Percentiles rank a stretch among this genome's conserved stretches.
phyloP scores from a whole-genome alignment of 2,888 invertebrate species.

The Hermaeophaga mercurialis region DNA sequence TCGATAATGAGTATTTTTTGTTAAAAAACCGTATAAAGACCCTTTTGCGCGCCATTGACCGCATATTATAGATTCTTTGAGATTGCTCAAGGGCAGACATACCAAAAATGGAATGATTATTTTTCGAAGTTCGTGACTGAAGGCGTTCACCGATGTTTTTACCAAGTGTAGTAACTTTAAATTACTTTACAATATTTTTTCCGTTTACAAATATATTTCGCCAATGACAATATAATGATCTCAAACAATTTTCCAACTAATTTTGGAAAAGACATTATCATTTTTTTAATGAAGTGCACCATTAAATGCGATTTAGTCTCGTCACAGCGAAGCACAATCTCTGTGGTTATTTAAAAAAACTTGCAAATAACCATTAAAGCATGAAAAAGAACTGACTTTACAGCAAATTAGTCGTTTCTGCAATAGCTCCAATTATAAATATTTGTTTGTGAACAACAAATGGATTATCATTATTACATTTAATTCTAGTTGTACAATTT shows the following conservation, averaged over 20 bases:
- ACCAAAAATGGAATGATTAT: slow-evolving; percentile 55
- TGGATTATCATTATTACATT: too few species aligned
- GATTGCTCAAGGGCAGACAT: slow-evolving; percentile 54
- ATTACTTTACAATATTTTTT: slow-evolving; percentile 35
- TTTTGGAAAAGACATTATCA: slow-evolving; percentile 19
- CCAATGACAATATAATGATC: slow-evolving; percentile 32
- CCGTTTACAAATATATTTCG: slow-evolving; percentile 30
- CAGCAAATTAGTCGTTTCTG: too few species aligned
- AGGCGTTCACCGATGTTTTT: slow-evolving; percentile 49
- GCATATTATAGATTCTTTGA: slow-evolving; percentile 50
- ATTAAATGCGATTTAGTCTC: slow-evolving; percentile 20
- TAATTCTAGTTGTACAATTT: too few species aligned
- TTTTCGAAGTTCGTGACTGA: slow-evolving; percentile 53
- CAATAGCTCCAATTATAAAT: too few species aligned
- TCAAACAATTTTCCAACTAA: slow-evolving; percentile 27
- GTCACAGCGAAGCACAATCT: slow-evolving; percentile 11
- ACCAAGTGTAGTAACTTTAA: slow-evolving; percentile 43
- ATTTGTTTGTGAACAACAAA: too few species aligned
- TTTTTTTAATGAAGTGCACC: slow-evolving; percentile 22
- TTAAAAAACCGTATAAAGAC: slow-evolving; percentile 11
- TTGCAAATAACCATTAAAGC: slow-evolving; percentile 10
- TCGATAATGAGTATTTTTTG: slow-evolving; percentile 30
- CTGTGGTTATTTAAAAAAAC: slow-evolving; percentile 14
- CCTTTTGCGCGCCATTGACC: slow-evolving; percentile 33
- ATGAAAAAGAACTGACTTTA: too few species aligned